phyloP scores from a whole-genome alignment of 2,797 vertebrate genomes.

The Pseudochirops corinnae region DNA sequence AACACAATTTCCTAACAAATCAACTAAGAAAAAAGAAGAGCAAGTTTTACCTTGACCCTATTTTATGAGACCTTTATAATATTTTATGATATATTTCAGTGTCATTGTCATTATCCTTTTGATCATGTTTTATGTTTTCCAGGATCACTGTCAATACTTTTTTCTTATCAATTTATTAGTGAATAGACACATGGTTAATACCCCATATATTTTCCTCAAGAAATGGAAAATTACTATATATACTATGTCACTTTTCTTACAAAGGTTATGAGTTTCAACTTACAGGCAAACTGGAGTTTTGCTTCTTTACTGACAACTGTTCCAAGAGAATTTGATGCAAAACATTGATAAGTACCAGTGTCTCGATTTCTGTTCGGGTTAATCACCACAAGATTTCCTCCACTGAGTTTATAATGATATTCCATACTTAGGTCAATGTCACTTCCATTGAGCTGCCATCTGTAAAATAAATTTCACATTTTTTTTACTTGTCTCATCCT shows the following conservation, averaged over 20 bases:
- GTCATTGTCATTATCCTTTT: neutral
- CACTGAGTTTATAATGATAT: constrained; percentile 89
- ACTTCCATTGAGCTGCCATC: constrained; percentile 94
- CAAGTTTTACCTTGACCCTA: neutral
- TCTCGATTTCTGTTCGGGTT: constrained; percentile 90
- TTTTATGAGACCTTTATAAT: neutral
- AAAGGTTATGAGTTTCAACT: constrained; percentile 78
- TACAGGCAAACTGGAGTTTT: constrained; percentile 92
- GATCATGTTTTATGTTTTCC: neutral
- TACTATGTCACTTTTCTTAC: neutral
- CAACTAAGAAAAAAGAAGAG: neutral
- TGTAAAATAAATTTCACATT: constrained; percentile 83
- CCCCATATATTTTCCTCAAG: neutral
- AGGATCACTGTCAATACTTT: neutral
- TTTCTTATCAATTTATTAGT: neutral
- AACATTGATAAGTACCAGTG: constrained; percentile 90
- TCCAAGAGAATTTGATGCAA: constrained; percentile 87
- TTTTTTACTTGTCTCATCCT: neutral
- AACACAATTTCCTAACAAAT: constrained; percentile 22
- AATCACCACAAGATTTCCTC: constrained; percentile 90
- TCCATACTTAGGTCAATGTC: constrained; percentile 89
- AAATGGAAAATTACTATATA: constrained; percentile 1
- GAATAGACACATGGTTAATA: neutral
- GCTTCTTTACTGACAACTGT: constrained; percentile 90
- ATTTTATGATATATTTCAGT: neutral